A percentile compares a stretch with the other conserved stretches of the same genome.
phyloP scores from a whole-genome alignment of 35 echinoderm and acorn worm genomes.

The Nesometra sesokonis region DNA sequence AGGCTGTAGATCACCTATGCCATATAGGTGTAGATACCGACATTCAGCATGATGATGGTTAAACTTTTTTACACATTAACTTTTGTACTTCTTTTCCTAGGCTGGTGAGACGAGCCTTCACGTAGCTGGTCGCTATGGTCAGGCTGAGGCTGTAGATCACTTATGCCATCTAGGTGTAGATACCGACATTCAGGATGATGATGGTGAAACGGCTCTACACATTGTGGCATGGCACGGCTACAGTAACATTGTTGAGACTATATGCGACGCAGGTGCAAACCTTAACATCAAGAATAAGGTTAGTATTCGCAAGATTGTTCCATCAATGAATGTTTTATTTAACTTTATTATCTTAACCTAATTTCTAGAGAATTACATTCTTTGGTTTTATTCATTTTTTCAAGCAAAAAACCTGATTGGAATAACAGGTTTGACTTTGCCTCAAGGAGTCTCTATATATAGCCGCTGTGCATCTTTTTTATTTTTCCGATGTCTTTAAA shows the following conservation, averaged over 20 bases:
- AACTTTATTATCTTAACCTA: too few species aligned
- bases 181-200: conserved; percentile 76
- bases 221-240: conserved; percentile 93
- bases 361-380: too few species aligned
- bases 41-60: conserved; percentile 83
- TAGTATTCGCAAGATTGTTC: neutral
- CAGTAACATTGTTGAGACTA: conserved; percentile 55
- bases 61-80: conserved; percentile 26
- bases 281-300: conserved; percentile 90
- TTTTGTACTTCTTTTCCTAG: conserved; percentile 14
- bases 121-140: conserved; percentile 88
- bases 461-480: too few species aligned
- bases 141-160: conserved; percentile 75
- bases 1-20: conserved; percentile 74
- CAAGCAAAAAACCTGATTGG: neutral
- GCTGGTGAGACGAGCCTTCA: conserved; percentile 80
- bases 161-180: conserved; percentile 59
- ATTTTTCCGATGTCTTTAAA: neutral
- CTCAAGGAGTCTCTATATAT: too few species aligned
- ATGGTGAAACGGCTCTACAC: conserved; percentile 89
- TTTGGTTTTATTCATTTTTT: too few species aligned
- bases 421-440: too few species aligned
- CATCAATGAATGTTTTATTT: too few species aligned
- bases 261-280: conserved; percentile 61
- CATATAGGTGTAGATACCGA: conserved; percentile 54